Base-by-base conservation (phyloP, 1,140 invertebrate genomes). In the Halictus rubicundus region DNA sequence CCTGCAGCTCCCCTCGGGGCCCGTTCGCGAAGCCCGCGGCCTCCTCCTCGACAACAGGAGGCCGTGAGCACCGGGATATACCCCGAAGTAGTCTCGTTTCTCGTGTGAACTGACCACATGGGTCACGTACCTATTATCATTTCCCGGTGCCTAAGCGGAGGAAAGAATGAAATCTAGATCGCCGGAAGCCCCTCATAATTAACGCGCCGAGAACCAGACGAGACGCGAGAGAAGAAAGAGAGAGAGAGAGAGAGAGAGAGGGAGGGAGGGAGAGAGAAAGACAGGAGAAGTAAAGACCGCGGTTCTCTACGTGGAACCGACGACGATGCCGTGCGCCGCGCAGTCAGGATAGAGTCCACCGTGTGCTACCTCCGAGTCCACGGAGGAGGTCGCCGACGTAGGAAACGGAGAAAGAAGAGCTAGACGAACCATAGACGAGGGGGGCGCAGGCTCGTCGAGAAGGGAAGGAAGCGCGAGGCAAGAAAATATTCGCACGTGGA, bases 101-200 rank as follows among this genome's bases (percentile, higher is more conserved):
- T 92, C 92, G 92, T 93, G 92, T 93, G 92, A 93, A 93, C 92
- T 93, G 92, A 93, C 92, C 92, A 93, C 92, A 92, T 90, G 92
- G 92, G 92, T 93, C 92, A 93, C 92, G 92, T 93, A 92, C 91
- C 90, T 93, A 93, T 93, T 93, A 93, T 93, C 92, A 92, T 93
- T 92, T 92, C 89, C 92, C 90, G 87, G 63, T 85, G 86, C 84
- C 88, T 89, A 88, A 85, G 87, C 86, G 54, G 64, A 88, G 87
- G 87, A 91, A 92, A 93, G 92, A 93, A 93, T 93, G 92, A 93
- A 93, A 93, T 93, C 92, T 93, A 93, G 92, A 93, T 93, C 92
- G 92, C 92, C 92, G 92, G 92, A 93, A 93, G 92, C 90, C 84
- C 84, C 89, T 91, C 90, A 90, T 93, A 93, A 93, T 93, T 93